These are phyloP conservation scores for Eptesicus fuscus DNA, from an alignment of 2,113 vertebrate species.

Conservation along the genomic window DNA sequence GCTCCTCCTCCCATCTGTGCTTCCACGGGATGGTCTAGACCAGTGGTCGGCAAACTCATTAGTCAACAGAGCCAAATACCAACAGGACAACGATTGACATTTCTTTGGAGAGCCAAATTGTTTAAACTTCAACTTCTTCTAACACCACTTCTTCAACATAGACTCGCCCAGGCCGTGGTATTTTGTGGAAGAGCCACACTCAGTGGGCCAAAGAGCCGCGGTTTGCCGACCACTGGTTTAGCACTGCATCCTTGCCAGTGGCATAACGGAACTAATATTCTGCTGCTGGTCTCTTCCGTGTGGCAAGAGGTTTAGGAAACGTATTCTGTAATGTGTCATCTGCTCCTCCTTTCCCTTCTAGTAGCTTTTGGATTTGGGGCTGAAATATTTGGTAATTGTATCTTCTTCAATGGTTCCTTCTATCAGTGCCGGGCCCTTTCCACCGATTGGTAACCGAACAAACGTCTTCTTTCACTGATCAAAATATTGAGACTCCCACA, in stretches of 20 bases:
- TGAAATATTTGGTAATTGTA: background rate
- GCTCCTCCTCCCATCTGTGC: background rate
- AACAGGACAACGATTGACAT: too few species aligned
- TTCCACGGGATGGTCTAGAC: background rate
- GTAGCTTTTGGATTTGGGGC: background rate
- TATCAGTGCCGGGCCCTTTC: background rate
- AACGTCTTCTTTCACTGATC: background rate
- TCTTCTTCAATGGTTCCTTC: background rate
- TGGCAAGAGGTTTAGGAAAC: background rate
- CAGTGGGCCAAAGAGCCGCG: too few species aligned
- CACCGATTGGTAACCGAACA: background rate
- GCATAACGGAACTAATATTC: background rate
- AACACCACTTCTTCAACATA: too few species aligned
- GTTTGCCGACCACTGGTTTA: background rate
- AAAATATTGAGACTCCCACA: background rate
- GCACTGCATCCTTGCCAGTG: background rate
- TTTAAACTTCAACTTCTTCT: too few species aligned
- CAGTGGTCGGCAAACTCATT: too few species aligned
- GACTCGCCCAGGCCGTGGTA: too few species aligned
- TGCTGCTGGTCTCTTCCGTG: background rate
- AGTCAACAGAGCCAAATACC: too few species aligned
- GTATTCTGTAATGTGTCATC: background rate
- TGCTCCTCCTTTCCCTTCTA: background rate
- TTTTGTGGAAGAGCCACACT: too few species aligned
- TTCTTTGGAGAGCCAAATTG: too few species aligned